Evolutionary conservation across 1,140 invertebrate species (phyloP), one percentile per base, ranked within the genome.

Genomic region (Cydia pomonella): DNA sequence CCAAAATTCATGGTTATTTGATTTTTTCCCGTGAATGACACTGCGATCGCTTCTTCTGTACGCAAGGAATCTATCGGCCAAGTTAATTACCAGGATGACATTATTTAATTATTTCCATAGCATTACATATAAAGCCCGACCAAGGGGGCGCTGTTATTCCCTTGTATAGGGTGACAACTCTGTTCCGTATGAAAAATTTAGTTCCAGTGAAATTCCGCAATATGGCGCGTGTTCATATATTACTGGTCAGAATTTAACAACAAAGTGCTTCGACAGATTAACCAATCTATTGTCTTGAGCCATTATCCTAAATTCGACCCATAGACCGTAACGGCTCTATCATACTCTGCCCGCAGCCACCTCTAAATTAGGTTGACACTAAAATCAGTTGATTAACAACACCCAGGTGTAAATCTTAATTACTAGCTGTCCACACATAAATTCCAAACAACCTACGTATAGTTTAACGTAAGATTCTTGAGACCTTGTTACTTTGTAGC

Each of bases 391-490:
- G 64, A 69, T 69, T 69, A 69, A 69, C 29, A 69, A 29, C 64
- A 69, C 29, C 64, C 64, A 69, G 64, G 64, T 69, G 64, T 69
- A 69, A 69, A 69, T 69, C 64, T 69, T 69, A 69, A 69, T 69
- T 69, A 41, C 64, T 33, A 38, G 64, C n/a, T 69, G 64, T 33
- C 64, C 64, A 59, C 29, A 41, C 64, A 69, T 33, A 33, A 33
- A 38, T 38, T 13, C 64, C 7, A 69, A 69, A 33, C 23, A 21
- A 2, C 27, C 6, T 18, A 69, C 29, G 29, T 38, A 38, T 41
- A 21, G 9, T 3, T 50, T 29, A 64, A 29, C 25, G 25, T 33
- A 29, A 23, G 27, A 33, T 33, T 29, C 63, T 64, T 64, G 27
- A 7, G 63, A 16, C 64, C 64, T 69, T 69, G 27, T 41, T 33